Base-by-base conservation (phyloP, 2,888 invertebrate genomes). In the Eueremaeus valkanovi region DNA sequence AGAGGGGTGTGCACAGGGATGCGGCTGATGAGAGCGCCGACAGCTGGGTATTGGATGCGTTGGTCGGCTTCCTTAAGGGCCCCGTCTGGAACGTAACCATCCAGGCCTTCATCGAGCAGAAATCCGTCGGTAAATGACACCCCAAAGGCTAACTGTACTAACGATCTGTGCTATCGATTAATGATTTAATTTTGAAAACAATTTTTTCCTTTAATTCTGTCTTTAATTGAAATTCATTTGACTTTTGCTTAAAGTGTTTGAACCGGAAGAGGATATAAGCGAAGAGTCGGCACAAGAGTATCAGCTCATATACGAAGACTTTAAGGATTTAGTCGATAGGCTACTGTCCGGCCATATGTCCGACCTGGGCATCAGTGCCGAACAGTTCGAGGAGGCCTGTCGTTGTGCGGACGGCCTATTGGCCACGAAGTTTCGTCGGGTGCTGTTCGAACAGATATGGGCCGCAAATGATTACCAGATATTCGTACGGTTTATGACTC, bases 261-360 rank as follows among this genome's bases (percentile, higher is more conserved):
- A 95, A 83, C 90, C 93, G 0, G 87, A 87, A 70, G 87, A 87
- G 86, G 78, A 77, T 49, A n/a, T n/a, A n/a, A n/a, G 75, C 31
- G 76, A 78, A 16, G 76, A 78, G 36, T 29, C 70, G 29, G 77
- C 89, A 82, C 87, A 88, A 9, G 92, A 92, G 80, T 92, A 93
- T 82, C 88, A 87, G 78, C 87, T 88, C 80, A 88, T 92, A 73
- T 92, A 92, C 82, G 89, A 90, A 78, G 92, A 93, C 81, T 95
- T 93, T 82, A 92, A 93, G 82, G 90, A 92, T 82, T 86, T 95
- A 84, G 93, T 90, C 84, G 94, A 94, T 82, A 88, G 90, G 75
- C 90, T 95, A 89, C 85, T 95, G 63, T 91, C 92, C 61, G 92
- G 91, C 75, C 95, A 93, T 82, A 93, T 94, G 91, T 92, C 93